Base-by-base conservation (phyloP, 2,797 vertebrate genomes). In the Pelodytes ibericus region DNA sequence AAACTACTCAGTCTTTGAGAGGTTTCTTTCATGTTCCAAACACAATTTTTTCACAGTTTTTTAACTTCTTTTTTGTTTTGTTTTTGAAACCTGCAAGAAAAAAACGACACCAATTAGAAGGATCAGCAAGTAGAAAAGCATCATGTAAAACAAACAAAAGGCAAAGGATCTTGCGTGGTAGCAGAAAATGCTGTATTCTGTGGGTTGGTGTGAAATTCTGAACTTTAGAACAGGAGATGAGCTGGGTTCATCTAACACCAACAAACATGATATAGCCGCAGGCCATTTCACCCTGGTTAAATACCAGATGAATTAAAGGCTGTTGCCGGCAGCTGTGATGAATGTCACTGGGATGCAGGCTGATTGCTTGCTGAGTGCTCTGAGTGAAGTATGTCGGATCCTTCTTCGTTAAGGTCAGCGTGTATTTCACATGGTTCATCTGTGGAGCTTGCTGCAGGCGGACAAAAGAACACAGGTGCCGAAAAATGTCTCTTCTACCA, bases 281-380 rank as follows among this genome's bases (percentile, higher is more conserved):
- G 86, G 91, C 87, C 73, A 76, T 86, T 85, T 91, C 86, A 88
- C 85, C 81, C 84, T 84, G 83, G 85, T 86, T 89, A 90, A 92
- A 91, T 87, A 92, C 83, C 90, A 92, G 88, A 89, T 87, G 88
- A 92, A 90, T 87, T 88, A 90, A 89, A 89, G 87, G 88, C 87
- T 74, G 71, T 80, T 84, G 89, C 87, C 85, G 83, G 87, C 56
- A 88, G 89, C 90, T 87, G 84, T 85, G 86, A 88, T 86, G 88
- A 90, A 92, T 89, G 89, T 91, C 91, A 91, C 85, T 71, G 74
- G 85, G 86, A 87, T 88, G 89, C 84, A 33, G 1, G 84, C 82
- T 88, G 88, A 88, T 89, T 88, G 85, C 86, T 87, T 82, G 79
- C 41, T 77, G 86, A 86, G 79, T 85, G 76, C 88, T 83, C 47